Base-by-base conservation (phyloP, 2,797 vertebrate genomes). In the Diplodus puntazzo region DNA sequence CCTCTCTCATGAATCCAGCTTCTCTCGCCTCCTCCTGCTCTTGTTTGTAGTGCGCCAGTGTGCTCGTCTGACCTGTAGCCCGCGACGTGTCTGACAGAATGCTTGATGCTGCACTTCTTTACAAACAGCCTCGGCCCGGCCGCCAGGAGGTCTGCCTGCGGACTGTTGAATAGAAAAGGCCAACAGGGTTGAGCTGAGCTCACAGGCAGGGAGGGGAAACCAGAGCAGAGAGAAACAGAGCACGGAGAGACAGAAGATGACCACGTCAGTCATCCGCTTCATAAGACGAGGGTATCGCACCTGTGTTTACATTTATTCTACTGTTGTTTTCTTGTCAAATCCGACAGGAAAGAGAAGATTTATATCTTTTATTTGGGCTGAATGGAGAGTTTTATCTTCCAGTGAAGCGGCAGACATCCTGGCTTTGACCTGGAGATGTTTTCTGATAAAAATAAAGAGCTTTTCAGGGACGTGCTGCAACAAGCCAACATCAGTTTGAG, bases 51-150 rank as follows among this genome's bases (percentile, higher is more conserved):
- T 62, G 70, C 27, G 62, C 43, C 62, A 53, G 72, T 71, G 82
- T 62, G 82, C 80, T 69, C 5, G 60, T 75, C 74, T 81, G 88
- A 88, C 87, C 85, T 23, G 25, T 64, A 43, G 69, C 77, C 59
- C 18, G 4, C 72, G 77, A 85, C 49, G 55, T 75, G 87, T 87
- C 83, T 72, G 82, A 87, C 85, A 92, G 92, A 92, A 92, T 81
- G 82, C 86, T 90, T 86, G 88, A 90, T 93, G 90, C 82, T 88
- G 92, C 90, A 91, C 67, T 91, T 92, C 90, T 93, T 91, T 92
- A 91, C 84, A 91, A 92, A 85, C 84, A 63, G 88, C 71, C 79
- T 67, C 27, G 30, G 75, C 83, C 69, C 9, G 60, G 73, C 69
- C 9, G 65, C 72, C 86, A 73, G 85, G 85, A 62, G 80, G 83